Base-by-base conservation (phyloP, 37 sponge, comb jelly and placozoan genomes). In the Petrosia ficiformis region DNA sequence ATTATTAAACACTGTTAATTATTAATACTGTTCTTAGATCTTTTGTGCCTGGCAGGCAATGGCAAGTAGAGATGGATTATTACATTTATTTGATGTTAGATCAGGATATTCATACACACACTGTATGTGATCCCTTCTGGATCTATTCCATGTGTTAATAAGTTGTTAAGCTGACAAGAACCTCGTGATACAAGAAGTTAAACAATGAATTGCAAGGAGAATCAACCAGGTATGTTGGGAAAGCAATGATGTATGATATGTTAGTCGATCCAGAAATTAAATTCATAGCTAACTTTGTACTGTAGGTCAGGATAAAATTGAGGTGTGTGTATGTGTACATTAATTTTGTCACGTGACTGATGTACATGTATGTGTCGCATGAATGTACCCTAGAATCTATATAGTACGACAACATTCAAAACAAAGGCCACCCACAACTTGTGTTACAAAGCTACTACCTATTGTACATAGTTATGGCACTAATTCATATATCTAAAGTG, bases 131-230 rank as follows among this genome's bases (percentile, higher is more conserved):
- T 59, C 97, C 92, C 81, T n/a, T 93, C 94, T 4, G 93, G 84
- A 40, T 76, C 94, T 21, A 79, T 96, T 28, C 89, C 97, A 22
- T 36, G 88, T n/a, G 80, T 67, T 96, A 71, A 72, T 92, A 44
- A 92, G 93, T 59, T 88, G 77, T 67, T 90, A 90, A 16, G 88
- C 90, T 10, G 96, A 96, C 77, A 96, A 96, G 54, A 86, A 87
- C 21, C 79, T 96, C 57, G 80, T 92, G 32, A 92, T 92, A 76
- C 79, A 85, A 28, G 70, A 78, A 1, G 26, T 87, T 60, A 70
- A 78, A 56, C 72, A 65, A 37, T 82, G 41, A 36, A 39, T 21
- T 40, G 92, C 92, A 67, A 67, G 76, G 37, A 75, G 82, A 0
- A 60, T 72, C 74, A 80, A 85, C 71, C 87, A 92, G 59, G 68